A percentile compares a stretch with the other conserved stretches of the same genome.
Conservation (phyloP, 1,140 invertebrate genomes). For the Heliconius himera region DNA sequence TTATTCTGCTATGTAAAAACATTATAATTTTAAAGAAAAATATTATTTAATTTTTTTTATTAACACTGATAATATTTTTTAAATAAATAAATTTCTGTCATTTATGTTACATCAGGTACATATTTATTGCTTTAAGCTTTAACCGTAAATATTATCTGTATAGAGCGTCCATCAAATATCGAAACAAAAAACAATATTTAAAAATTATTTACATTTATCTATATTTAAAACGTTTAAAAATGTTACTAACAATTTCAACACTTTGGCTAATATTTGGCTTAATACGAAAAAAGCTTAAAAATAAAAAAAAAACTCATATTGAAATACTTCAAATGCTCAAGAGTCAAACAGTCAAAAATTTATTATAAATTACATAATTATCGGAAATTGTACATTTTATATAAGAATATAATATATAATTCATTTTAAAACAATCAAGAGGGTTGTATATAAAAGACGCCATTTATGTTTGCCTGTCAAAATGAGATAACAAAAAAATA, state of each 20-base stretch:
- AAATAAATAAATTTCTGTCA: background rate
- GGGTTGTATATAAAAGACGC: slow-evolving; percentile 53
- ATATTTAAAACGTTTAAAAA: slow-evolving; percentile 36
- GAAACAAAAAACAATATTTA: slow-evolving; percentile 29
- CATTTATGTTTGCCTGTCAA: slow-evolving; percentile 52
- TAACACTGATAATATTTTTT: background rate
- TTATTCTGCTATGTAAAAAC: background rate
- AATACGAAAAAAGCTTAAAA: slow-evolving; percentile 41
- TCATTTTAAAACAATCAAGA: slow-evolving; percentile 61
- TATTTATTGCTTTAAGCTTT: background rate
- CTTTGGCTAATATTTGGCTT: slow-evolving; percentile 76
- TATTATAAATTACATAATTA: slow-evolving; percentile 28
- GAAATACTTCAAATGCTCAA: slow-evolving; percentile 54
- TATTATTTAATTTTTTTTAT: background rate
- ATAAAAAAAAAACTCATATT: slow-evolving; percentile 37
- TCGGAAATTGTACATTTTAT: slow-evolving; percentile 69
- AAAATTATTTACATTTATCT: slow-evolving; percentile 37
- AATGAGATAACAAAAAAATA: slow-evolving; percentile 22
- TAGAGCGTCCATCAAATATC: slow-evolving; percentile 9
- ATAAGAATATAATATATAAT: slow-evolving; percentile 76
- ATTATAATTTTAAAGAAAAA: background rate
- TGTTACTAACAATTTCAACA: slow-evolving; percentile 51
- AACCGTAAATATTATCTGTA: slow-evolving; percentile 25
- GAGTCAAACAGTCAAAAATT: slow-evolving; percentile 46
- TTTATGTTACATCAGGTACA: background rate